Conservation (phyloP, 2,113 vertebrate species). For the Clarias batrachus region DNA sequence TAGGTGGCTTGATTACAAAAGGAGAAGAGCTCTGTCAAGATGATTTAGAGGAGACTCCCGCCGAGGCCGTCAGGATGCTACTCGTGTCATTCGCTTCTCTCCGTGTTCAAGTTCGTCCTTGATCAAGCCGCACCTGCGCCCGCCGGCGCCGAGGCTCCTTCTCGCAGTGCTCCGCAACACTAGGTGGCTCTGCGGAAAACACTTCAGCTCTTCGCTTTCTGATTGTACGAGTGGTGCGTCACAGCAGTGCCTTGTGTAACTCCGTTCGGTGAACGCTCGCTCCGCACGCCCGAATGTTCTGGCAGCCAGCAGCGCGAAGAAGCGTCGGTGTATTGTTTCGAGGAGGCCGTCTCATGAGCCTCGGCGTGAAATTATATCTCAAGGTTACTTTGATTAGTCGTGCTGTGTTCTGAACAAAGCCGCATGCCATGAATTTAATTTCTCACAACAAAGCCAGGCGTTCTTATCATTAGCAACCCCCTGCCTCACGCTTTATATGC, state of each 20-base stretch:
- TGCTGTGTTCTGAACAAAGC: conserved; percentile 54
- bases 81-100: conserved; percentile 57
- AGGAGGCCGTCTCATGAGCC: conserved; percentile 49
- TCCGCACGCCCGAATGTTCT: conserved; percentile 25
- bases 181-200: conserved; percentile 63
- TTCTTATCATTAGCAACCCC: conserved; percentile 65
- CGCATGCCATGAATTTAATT: conserved; percentile 63
- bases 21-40: conserved; percentile 57
- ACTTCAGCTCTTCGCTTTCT: conserved; percentile 3
- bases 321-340: conserved; percentile 46
- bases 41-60: conserved; percentile 69
- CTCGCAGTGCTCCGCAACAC: conserved; percentile 58
- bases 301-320: conserved; percentile 29
- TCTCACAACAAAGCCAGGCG: conserved; percentile 73
- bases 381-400: conserved; percentile 62
- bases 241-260: conserved; percentile 13
- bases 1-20: conserved; percentile 69
- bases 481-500: conserved; percentile 74
- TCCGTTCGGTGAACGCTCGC: conserved; percentile 23
- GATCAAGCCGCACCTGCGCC: conserved; percentile 56
- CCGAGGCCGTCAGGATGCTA: conserved; percentile 66
- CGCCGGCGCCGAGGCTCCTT: conserved; percentile 49
- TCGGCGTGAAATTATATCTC: conserved; percentile 59
- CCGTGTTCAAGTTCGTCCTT: conserved; percentile 50
- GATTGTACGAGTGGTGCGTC: conserved; percentile 30